Evolutionary conservation across 64 coral and sea anemone species (phyloP).

Genomic region (Dendronephthya gigantea): DNA sequence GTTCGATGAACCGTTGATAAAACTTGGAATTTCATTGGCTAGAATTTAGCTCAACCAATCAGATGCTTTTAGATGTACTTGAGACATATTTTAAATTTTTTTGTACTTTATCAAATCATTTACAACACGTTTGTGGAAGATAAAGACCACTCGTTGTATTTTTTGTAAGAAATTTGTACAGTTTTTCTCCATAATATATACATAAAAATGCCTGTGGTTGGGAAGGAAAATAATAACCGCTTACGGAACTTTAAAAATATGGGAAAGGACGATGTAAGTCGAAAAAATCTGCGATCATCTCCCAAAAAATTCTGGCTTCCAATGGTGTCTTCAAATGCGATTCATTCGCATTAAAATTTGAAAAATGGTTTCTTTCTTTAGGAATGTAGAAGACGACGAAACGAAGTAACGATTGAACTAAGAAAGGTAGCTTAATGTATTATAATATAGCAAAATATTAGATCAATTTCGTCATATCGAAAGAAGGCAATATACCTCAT

Average conservation of each 20-base stretch:
- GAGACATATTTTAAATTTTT: neutral
- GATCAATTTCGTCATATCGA: too few relatives aligned
- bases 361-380: constrained; percentile 3
- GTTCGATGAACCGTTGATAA: constrained; percentile 39
- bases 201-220: neutral
- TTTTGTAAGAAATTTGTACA: neutral
- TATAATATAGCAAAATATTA: too few relatives aligned
- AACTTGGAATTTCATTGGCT: constrained; percentile 48
- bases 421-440: constrained; percentile 33
- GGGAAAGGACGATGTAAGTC: constrained; percentile 23
- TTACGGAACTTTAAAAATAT: constrained; percentile 49
- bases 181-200: neutral
- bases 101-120: too few relatives aligned
- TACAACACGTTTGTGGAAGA: too few relatives aligned
- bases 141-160: neutral
- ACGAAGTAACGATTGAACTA: constrained; percentile 44
- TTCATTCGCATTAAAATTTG: neutral
- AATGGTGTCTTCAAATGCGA: neutral
- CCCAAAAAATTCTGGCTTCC: neutral
- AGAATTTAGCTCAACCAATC: constrained; percentile 17
- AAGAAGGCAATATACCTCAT: neutral
- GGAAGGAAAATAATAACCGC: constrained; percentile 42
- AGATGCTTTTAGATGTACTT: constrained; percentile 13
- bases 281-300: neutral
- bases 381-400: constrained; percentile 48